Evolutionary conservation across 2,797 vertebrate genomes (phyloP), one percentile per base, ranked within the genome.

Genomic region (Smutsia temminckii): DNA sequence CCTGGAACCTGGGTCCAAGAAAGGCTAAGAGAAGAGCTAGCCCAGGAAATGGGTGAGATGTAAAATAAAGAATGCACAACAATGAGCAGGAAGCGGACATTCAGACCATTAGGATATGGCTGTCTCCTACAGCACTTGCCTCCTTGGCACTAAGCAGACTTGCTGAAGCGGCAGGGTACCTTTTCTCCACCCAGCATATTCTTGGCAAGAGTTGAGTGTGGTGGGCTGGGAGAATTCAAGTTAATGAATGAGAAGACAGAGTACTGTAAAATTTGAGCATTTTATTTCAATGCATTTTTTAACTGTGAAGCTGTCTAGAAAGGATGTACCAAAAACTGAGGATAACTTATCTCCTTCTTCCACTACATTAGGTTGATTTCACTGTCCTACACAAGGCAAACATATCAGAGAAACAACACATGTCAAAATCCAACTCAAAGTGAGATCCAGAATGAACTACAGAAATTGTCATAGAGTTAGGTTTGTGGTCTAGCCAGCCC

Each of bases 271-370:
- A 71, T 85, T 49, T 18, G 53, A 84, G 29, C 63, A 40, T 59
- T 96, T 88, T 37, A 51, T 79, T 91, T 40, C 90, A 40, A 85
- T 21, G 64, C 16, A 85, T 55, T 74, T 74, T 72, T 91, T 27
- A 80, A 66, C 49, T 57, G 23, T 86, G 57, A 77, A 23, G 69
- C 25, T 81, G 8, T 57, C 66, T 57, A 32, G 34, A 59, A 94
- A 91, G 63, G 25, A 18, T 29, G 13, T 3, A 79, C 5, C 55
- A 18, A 85, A 59, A 51, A 49, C 37, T 66, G 92, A 91, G 68
- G 25, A 49, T 71, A 86, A 1, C 25, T 0, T 29, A 69, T 25
- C n/a, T 21, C 42, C 10, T 74, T 83, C 42, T 81, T 25, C 87
- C 17, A 13, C 46, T 83, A 53, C 16, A 79, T 66, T 80, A 59